phyloP scores from a whole-genome alignment of 2,113 vertebrate species.

The Syrrhaptes paradoxus region DNA sequence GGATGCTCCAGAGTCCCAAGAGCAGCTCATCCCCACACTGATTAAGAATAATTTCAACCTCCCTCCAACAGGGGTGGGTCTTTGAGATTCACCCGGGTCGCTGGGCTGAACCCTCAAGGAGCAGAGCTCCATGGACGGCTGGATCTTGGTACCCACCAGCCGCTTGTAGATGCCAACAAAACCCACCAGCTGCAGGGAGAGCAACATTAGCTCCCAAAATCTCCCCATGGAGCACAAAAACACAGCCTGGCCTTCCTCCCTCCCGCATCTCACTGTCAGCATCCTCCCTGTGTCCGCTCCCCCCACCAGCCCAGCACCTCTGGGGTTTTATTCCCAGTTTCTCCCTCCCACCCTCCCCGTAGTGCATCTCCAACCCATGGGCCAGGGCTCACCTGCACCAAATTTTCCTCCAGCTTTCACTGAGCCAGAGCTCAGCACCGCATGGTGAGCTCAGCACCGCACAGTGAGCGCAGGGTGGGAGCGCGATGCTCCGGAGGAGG shows the following conservation, averaged over 20 bases:
- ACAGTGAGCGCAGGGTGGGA: fast-evolving
- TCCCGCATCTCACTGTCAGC: background rate
- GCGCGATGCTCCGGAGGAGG: background rate
- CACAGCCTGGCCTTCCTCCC: background rate
- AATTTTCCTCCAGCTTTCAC: background rate
- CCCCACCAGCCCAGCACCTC: background rate
- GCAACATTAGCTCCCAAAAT: background rate
- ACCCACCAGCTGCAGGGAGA: background rate
- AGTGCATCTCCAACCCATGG: background rate
- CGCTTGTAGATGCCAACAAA: background rate
- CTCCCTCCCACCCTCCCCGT: background rate
- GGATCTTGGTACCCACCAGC: background rate
- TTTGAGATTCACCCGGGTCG: background rate
- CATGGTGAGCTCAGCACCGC: fast-evolving
- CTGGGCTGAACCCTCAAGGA: background rate
- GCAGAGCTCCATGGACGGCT: background rate
- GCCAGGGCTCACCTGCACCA: background rate
- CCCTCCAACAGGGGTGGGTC: background rate
- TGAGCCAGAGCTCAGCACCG: background rate
- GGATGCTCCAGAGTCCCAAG: background rate
- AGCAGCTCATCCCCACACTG: fast-evolving
- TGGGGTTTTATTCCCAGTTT: background rate
- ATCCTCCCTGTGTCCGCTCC: fast-evolving
- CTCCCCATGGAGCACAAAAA: background rate
- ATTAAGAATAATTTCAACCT: background rate